phyloP scores from a whole-genome alignment of 2,113 vertebrate species.

The Hucho hucho region DNA sequence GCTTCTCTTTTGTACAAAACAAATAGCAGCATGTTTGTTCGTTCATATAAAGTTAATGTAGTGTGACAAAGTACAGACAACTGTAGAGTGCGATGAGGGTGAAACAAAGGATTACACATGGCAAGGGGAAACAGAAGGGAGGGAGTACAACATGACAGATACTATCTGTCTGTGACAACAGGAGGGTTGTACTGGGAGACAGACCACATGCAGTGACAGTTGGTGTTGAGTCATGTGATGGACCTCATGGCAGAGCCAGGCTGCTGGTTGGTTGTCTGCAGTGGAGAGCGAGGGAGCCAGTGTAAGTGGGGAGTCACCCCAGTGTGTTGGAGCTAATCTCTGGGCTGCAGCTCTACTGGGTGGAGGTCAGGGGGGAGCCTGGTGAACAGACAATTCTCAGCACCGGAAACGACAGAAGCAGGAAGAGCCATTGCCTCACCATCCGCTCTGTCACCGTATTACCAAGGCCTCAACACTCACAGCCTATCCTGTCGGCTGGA shows the following conservation, averaged over 20 bases:
- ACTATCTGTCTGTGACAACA: neutral
- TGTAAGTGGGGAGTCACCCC: constrained; percentile 49
- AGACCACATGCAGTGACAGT: constrained; percentile 71
- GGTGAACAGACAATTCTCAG: neutral
- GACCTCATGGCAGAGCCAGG: constrained; percentile 50
- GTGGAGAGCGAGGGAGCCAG: constrained; percentile 59
- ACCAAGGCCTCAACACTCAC: too few species aligned
- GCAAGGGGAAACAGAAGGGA: neutral
- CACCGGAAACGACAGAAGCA: neutral
- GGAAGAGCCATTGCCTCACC: neutral
- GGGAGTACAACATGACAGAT: neutral
- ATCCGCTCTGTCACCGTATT: too few species aligned
- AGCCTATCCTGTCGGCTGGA: too few species aligned
- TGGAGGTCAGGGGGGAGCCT: constrained; percentile 19
- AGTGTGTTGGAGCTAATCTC: constrained; percentile 66
- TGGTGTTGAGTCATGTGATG: constrained; percentile 62
- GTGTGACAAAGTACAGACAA: neutral
- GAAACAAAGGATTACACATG: neutral
- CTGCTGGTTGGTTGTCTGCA: constrained; percentile 60
- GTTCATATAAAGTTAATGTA: neutral
- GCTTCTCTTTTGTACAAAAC: neutral
- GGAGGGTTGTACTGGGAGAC: constrained; percentile 50
- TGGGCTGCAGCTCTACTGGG: constrained; percentile 51
- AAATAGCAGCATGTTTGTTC: neutral
- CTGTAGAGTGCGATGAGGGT: neutral